phyloP scores from a whole-genome alignment of 1,140 invertebrate species.

The Orchestia grillus region DNA sequence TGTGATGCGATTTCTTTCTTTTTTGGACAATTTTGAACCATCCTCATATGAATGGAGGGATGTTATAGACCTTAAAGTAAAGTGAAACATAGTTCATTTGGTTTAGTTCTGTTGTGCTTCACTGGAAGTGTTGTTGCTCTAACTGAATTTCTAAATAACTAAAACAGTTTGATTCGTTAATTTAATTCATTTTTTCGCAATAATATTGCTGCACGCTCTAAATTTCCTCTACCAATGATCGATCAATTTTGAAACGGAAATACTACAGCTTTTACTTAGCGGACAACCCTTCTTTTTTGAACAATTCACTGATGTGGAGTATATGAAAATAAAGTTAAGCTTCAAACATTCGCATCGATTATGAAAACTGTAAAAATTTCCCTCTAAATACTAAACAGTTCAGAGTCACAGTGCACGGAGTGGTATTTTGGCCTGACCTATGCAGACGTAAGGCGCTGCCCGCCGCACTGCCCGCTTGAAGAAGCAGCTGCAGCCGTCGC shows the following conservation, averaged over 20 bases:
- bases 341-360: slow-evolving; percentile 27
- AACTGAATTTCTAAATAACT: no score
- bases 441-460: slow-evolving; percentile 81
- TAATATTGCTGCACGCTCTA: background rate
- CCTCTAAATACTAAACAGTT: background rate
- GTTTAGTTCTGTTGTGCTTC: no score
- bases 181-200: background rate
- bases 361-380: background rate
- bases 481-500: slow-evolving; percentile 91
- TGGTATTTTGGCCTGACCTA: slow-evolving; percentile 73
- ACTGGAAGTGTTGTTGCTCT: no score
- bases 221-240: no score
- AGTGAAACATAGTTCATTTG: no score
- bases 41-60: no score
- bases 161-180: background rate
- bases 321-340: background rate
- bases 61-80: no score
- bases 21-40: background rate
- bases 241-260: no score
- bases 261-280: background rate
- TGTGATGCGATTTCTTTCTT: slow-evolving; percentile 61
- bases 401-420: background rate
- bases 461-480: slow-evolving; percentile 85
- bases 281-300: background rate
- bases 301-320: background rate